phyloP scores from a whole-genome alignment of 2,888 invertebrate species.

The Sthenelais limicola region DNA sequence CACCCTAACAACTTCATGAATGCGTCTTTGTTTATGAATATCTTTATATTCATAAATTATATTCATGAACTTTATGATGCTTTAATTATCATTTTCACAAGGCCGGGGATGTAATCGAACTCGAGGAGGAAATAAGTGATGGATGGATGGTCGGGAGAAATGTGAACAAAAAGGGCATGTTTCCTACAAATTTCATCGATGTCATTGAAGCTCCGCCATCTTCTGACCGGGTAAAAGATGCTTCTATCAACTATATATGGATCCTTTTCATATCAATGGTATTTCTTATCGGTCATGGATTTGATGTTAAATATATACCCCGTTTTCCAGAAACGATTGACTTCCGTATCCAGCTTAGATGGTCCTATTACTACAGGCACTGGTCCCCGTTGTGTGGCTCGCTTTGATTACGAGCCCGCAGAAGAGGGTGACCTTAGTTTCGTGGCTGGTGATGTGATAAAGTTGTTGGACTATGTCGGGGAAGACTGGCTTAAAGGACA shows the following conservation, averaged over 20 bases:
- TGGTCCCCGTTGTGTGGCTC: constrained; percentile 62
- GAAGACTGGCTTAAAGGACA: constrained; percentile 65
- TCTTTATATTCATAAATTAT: no score
- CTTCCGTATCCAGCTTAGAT: no score
- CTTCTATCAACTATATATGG: no score
- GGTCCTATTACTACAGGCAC: constrained; percentile 3
- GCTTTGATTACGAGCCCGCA: constrained; percentile 67
- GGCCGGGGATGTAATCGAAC: constrained; percentile 82
- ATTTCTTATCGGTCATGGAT: no score
- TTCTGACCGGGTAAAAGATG: no score
- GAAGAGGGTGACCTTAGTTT: constrained; percentile 61
- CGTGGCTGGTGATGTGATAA: constrained; percentile 63
- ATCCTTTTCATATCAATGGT: no score
- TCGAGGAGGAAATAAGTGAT: constrained; percentile 81
- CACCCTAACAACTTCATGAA: no score
- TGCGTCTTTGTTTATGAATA: no score
- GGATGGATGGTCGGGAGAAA: constrained; percentile 87
- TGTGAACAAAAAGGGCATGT: constrained; percentile 83
- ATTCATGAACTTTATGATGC: no score
- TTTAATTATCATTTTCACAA: constrained; percentile 66
- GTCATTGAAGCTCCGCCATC: constrained; percentile 78
- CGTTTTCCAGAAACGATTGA: no score
- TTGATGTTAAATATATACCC: no score
- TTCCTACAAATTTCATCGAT: constrained; percentile 86
- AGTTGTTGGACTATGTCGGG: constrained; percentile 56